These are phyloP conservation scores for Rattus rattus DNA, from an alignment of 2,113 vertebrate genomes.

Conservation along the genomic window DNA sequence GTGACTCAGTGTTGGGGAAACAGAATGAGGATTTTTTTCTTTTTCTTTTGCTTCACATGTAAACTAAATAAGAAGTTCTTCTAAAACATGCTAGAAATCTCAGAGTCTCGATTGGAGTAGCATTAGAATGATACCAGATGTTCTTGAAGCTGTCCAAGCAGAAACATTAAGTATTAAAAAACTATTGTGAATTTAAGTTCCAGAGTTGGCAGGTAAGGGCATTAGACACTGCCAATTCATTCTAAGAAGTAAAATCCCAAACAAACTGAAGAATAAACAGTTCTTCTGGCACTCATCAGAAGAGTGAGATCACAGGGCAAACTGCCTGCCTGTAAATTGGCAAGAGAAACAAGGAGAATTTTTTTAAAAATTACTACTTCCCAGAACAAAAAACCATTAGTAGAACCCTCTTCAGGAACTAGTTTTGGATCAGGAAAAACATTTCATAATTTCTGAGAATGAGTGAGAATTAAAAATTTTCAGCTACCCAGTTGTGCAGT, in stretches of 20 bases:
- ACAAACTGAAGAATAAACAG: not conserved
- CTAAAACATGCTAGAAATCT: not conserved
- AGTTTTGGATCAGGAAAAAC: not conserved
- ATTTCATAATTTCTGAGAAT: not conserved
- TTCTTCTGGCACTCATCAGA: not conserved
- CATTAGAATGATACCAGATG: not conserved
- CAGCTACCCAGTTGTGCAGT: not conserved
- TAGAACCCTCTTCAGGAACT: not conserved
- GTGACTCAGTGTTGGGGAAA: not conserved
- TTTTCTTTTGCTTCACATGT: not conserved
- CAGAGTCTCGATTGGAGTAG: not conserved
- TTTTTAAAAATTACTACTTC: not conserved
- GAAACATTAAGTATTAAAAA: not conserved
- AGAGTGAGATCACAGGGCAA: not conserved
- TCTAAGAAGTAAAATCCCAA: slow-evolving; percentile 5
- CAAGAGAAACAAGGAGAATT: not conserved
- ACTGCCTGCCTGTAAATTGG: not conserved
- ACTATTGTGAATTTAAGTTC: not conserved
- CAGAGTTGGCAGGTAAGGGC: not conserved
- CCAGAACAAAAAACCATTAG: not conserved
- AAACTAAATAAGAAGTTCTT: not conserved
- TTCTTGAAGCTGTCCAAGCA: not conserved
- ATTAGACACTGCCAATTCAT: not conserved
- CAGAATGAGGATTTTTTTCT: not conserved
- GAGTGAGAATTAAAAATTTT: not conserved